These are phyloP conservation scores for Arothron firmamentum DNA, from an alignment of 2,113 vertebrate genomes.

Conservation along the genomic window DNA sequence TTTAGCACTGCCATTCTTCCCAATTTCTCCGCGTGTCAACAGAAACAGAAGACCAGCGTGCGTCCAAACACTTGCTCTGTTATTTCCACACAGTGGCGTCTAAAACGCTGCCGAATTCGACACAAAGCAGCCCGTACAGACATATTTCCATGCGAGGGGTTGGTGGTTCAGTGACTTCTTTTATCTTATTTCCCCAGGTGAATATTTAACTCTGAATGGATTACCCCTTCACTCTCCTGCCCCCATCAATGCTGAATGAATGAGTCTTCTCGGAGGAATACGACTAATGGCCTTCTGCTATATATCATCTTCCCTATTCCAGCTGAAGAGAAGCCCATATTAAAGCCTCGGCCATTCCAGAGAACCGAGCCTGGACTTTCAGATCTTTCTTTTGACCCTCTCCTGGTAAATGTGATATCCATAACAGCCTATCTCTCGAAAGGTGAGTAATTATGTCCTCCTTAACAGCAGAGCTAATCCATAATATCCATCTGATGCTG, in stretches of 20 bases:
- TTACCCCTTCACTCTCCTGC: constrained; percentile 20
- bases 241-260: constrained; percentile 34
- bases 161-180: not conserved
- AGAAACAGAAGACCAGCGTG: constrained; percentile 43
- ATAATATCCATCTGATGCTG: not conserved
- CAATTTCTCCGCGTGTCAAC: constrained; percentile 36
- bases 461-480: constrained; percentile 1
- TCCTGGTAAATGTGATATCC: not conserved
- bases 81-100: constrained; percentile 28
- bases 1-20: constrained; percentile 52
- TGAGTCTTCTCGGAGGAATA: constrained; percentile 29
- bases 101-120: constrained; percentile 17
- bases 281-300: constrained; percentile 36
- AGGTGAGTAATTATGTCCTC: not conserved
- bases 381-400: not conserved
- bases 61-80: constrained; percentile 35
- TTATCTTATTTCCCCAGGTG: constrained; percentile 5
- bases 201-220: constrained; percentile 9
- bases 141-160: constrained; percentile 12
- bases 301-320: constrained; percentile 37
- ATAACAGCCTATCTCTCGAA: not conserved
- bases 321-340: constrained; percentile 19
- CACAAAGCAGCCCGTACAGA: constrained; percentile 2
- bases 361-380: constrained; percentile 3
- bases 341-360: constrained; percentile 17